Evolutionary conservation across 2,113 vertebrate species (phyloP).

Genomic region (Scopus umbretta): DNA sequence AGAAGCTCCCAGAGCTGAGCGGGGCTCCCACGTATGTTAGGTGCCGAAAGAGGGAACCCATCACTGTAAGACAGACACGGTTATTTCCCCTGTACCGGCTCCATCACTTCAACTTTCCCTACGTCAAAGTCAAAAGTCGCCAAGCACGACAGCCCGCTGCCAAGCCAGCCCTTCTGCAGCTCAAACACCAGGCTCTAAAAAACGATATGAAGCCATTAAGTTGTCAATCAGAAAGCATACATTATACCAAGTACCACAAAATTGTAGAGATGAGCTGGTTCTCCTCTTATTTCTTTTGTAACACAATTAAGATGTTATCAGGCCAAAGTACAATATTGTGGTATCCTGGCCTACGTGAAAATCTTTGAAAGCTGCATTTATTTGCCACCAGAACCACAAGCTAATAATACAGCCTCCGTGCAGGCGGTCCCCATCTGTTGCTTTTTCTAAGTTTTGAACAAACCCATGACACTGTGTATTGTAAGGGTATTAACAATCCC

Average conservation of each 20-base stretch:
- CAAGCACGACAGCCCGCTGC: background rate
- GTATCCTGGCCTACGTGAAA: slow-evolving; percentile 17
- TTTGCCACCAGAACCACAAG: slow-evolving; percentile 52
- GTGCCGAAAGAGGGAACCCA: background rate
- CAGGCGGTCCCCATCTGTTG: background rate
- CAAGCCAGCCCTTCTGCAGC: background rate
- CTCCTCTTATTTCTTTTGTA: background rate
- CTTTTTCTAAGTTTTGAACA: background rate
- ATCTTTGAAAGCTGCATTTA: slow-evolving; percentile 24
- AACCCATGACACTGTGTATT: background rate
- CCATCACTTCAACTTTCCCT: background rate
- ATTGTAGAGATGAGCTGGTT: slow-evolving; percentile 12
- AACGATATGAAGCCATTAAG: background rate
- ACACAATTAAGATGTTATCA: slow-evolving; percentile 42
- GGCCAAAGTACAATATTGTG: background rate
- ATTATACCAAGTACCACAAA: background rate
- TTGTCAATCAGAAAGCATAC: slow-evolving; percentile 8
- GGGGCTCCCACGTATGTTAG: background rate
- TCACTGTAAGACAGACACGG: background rate
- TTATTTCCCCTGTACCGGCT: background rate
- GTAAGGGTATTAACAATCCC: background rate
- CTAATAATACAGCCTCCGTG: slow-evolving; percentile 1
- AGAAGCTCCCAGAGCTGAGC: background rate
- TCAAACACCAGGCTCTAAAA: background rate
- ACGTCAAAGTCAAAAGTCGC: background rate